Percentiles rank a stretch among this genome's conserved stretches.
Evolutionary conservation across 2,888 invertebrate species (phyloP).

Genomic region (Ceramica pisi): DNA sequence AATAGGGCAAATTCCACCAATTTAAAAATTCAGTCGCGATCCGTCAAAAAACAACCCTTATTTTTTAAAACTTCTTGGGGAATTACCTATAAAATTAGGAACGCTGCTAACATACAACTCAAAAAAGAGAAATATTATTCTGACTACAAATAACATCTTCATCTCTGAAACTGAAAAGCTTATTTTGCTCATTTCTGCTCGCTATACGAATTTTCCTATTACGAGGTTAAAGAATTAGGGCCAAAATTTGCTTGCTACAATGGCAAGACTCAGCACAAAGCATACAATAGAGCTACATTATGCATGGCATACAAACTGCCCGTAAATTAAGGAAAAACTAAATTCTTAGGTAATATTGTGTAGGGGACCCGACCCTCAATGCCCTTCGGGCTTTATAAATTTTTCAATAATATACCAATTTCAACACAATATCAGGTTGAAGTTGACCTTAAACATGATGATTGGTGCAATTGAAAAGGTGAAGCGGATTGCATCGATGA

Average conservation of each 20-base stretch:
- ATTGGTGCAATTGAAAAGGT: slow-evolving; percentile 46
- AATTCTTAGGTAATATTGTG: slow-evolving; percentile 64
- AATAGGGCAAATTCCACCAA: too few species aligned
- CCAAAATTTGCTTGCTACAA: slow-evolving; percentile 49
- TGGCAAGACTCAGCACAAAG: slow-evolving; percentile 38
- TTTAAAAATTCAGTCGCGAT: too few species aligned
- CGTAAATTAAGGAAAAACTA: slow-evolving; percentile 67
- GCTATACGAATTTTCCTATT: slow-evolving; percentile 13
- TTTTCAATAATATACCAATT: slow-evolving; percentile 79
- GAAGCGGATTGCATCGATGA: slow-evolving; percentile 7
- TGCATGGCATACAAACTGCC: slow-evolving; percentile 69
- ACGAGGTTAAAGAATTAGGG: slow-evolving; percentile 33
- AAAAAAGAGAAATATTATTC: background rate
- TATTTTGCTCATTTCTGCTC: background rate
- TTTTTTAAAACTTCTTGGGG: too few species aligned
- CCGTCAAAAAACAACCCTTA: too few species aligned
- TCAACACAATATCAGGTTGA: slow-evolving; percentile 77
- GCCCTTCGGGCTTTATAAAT: slow-evolving; percentile 72
- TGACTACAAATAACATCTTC: background rate
- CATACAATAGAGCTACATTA: slow-evolving; percentile 65
- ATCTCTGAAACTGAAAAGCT: background rate
- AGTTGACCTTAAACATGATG: slow-evolving; percentile 72
- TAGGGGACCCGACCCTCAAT: slow-evolving; percentile 62
- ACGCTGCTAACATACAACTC: background rate
- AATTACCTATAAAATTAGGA: too few species aligned